Evolutionary conservation across 2,888 invertebrate species (phyloP).

Genomic region (Diaperis boleti): DNA sequence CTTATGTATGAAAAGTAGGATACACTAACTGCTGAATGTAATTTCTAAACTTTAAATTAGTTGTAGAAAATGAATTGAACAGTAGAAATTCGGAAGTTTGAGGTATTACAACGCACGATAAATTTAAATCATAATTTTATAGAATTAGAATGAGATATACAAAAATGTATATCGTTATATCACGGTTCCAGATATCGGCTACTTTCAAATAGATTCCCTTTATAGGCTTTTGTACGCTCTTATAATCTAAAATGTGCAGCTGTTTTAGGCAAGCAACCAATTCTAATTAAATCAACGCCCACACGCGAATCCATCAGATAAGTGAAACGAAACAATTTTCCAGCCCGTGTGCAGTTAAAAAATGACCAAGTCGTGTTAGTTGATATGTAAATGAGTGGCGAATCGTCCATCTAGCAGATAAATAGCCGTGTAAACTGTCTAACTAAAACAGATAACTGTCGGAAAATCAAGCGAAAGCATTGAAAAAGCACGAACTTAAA

Average conservation of each 20-base stretch:
- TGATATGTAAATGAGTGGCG: constrained; percentile 29
- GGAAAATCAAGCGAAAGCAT: constrained; percentile 26
- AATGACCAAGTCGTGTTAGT: constrained; percentile 25
- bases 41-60: too few species aligned
- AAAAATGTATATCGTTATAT: too few species aligned
- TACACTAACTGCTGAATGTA: too few species aligned
- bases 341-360: constrained; percentile 11
- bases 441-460: constrained; percentile 24
- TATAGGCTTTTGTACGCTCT: not conserved
- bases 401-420: constrained; percentile 32
- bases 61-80: too few species aligned
- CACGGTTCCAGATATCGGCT: too few species aligned
- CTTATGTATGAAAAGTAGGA: too few species aligned
- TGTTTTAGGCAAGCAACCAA: not conserved
- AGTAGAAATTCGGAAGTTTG: too few species aligned
- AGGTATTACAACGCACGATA: too few species aligned
- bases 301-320: constrained; percentile 20
- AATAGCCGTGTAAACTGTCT: constrained; percentile 29
- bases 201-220: too few species aligned
- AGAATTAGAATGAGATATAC: too few species aligned
- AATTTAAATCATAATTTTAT: too few species aligned
- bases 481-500: constrained; percentile 31
- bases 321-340: constrained; percentile 12
- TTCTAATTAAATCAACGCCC: constrained; percentile 24
- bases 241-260: not conserved